These are phyloP conservation scores for Ageneiosus marmoratus DNA, from an alignment of 2,113 vertebrate species.

Conservation along the genomic window DNA sequence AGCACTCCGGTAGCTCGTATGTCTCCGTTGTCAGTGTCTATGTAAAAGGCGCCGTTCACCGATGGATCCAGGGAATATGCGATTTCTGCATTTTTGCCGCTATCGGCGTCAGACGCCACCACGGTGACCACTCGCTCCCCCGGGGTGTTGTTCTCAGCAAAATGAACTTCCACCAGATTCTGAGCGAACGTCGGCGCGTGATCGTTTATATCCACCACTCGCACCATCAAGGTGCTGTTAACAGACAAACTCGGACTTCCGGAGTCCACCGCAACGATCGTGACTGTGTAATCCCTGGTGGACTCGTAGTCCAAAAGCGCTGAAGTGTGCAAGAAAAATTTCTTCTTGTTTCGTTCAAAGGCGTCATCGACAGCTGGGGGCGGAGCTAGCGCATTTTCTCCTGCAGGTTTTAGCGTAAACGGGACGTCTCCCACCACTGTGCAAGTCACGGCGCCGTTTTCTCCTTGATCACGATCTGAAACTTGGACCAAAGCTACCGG, in stretches of 20 bases:
- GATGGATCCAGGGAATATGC: constrained; percentile 85
- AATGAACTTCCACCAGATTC: constrained; percentile 86
- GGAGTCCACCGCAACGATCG: constrained; percentile 92
- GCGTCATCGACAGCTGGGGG: constrained; percentile 75
- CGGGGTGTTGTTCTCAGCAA: constrained; percentile 90
- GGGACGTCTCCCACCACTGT: constrained; percentile 94
- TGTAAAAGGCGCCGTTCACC: constrained; percentile 79
- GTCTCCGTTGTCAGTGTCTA: constrained; percentile 88
- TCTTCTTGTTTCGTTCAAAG: constrained; percentile 89
- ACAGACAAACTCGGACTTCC: constrained; percentile 94
- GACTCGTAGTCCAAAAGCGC: constrained; percentile 92
- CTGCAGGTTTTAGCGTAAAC: constrained; percentile 92
- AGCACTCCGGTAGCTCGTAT: constrained; percentile 82
- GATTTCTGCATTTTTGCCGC: constrained; percentile 90
- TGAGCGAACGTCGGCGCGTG: constrained; percentile 88
- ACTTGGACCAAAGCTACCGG: constrained; percentile 93
- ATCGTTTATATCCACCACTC: constrained; percentile 91
- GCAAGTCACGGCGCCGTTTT: constrained; percentile 94
- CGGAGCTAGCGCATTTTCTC: constrained; percentile 72
- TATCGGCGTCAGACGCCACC: constrained; percentile 86
- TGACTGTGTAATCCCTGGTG: constrained; percentile 87
- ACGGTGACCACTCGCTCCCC: constrained; percentile 88
- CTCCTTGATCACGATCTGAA: constrained; percentile 91
- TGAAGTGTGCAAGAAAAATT: constrained; percentile 94
- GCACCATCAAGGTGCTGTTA: constrained; percentile 90